Base-by-base conservation (phyloP, 2,888 invertebrate species). In the Minunthozetes semirufus region DNA sequence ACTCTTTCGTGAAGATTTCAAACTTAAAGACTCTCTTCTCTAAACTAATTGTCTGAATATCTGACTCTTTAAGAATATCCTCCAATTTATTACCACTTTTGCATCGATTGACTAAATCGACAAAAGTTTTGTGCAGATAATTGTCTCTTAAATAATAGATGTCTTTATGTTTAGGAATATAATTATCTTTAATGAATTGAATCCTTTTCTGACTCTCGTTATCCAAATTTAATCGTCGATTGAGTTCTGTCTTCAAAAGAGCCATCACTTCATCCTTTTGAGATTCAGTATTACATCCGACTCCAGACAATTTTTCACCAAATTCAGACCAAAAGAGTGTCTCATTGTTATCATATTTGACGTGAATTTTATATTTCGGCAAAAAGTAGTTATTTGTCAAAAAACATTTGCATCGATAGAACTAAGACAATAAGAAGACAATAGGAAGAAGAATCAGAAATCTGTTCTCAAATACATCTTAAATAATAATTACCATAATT, bases 1-100 rank as follows among this genome's bases (percentile, higher is more conserved):
- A 84, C 42, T 81, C 80, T 38, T 77, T 48, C 1, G 81, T 82
- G 77, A 84, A 83, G 0, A 84, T 81, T 0, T 82, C 83, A 56
- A 84, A 81, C 5, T 80, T 79, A 77, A 82, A 84, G n/a, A 83
- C 78, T 74, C 80, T 78, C 25, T 81, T 78, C 38, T 80, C 82
- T 33, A 22, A 13, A 68, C 68, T 68, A 3, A 68, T 42, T 68
- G 46, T 68, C 38, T 42, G n/a, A 42, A 68, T 38, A 9, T 19
- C 17, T 46, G 68, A 38, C 68, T 42, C 11, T 42, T 42, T 42
- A 13, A 68, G 2, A 8, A 68, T 68, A 3, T 68, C 42, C 1
- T 38, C 9, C 1, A 68, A 68, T 0, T 22, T 17, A 11, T 68
- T 3, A 22, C 68, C 68, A 68, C 68, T 38, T 68, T 68, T 68